phyloP scores from a whole-genome alignment of 1,140 invertebrate genomes.

The Nasonia longicornis region DNA sequence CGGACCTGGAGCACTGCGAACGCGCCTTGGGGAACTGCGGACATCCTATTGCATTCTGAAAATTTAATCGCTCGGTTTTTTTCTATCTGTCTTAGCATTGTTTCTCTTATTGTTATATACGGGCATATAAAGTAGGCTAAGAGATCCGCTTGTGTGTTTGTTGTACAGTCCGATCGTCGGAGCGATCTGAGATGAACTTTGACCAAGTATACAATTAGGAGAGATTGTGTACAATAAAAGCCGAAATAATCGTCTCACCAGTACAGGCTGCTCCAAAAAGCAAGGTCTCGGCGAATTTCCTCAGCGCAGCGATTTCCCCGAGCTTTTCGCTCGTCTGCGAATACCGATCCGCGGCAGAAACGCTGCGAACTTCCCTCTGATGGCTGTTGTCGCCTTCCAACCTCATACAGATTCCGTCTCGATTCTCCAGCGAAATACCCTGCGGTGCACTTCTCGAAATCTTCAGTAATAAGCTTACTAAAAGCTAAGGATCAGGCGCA shows the following conservation, averaged over 20 bases:
- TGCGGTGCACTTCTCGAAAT: background rate
- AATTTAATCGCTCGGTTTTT: background rate
- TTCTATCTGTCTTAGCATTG: no score
- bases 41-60: conserved; percentile 67
- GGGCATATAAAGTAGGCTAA: no score
- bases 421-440: background rate
- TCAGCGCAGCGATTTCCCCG: conserved; percentile 5
- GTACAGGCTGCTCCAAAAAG: background rate
- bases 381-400: background rate
- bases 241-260: background rate
- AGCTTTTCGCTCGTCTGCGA: background rate
- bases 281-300: background rate
- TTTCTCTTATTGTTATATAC: no score
- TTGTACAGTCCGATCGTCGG: background rate
- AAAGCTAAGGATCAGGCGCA: no score
- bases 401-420: conserved; percentile 36
- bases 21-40: conserved; percentile 71
- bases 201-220: background rate
- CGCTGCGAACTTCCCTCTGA: conserved; percentile 9
- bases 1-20: conserved; percentile 72
- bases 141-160: no score
- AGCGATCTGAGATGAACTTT: background rate
- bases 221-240: background rate
- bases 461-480: no score
- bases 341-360: background rate